Evolutionary conservation across 2,797 vertebrate species (phyloP).

Genomic region (Pterois miles): DNA sequence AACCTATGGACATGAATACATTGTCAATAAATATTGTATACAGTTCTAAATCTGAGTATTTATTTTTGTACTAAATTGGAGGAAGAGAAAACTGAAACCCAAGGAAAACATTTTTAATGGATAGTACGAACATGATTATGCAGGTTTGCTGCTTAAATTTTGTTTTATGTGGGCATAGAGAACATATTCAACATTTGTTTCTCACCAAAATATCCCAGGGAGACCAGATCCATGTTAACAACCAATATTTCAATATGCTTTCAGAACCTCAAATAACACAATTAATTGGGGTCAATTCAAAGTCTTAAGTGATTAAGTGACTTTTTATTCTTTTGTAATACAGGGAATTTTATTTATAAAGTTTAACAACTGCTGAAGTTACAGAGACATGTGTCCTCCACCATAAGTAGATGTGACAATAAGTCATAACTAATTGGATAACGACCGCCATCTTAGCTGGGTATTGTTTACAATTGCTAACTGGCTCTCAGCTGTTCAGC

Average conservation of each 20-base stretch:
- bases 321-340: background rate
- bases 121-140: background rate
- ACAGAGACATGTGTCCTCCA: background rate
- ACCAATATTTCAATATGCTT: background rate
- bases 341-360: too few relatives aligned
- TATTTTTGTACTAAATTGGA: constrained; percentile 2
- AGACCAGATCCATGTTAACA: background rate
- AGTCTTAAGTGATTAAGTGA: background rate
- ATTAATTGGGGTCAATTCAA: background rate
- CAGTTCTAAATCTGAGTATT: constrained; percentile 61
- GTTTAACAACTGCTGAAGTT: background rate
- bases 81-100: background rate
- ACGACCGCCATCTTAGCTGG: too few relatives aligned
- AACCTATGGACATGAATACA: constrained; percentile 67
- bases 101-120: background rate
- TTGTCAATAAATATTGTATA: constrained; percentile 85
- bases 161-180: background rate
- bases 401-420: background rate
- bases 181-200: background rate
- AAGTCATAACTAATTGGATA: too few relatives aligned
- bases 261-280: background rate
- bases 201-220: background rate
- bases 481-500: too few relatives aligned
- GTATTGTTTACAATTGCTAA: too few relatives aligned
- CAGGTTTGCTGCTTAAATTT: background rate